phyloP scores from a whole-genome alignment of 92 coral and sea anemone genomes.

The Plumapathes pennacea region DNA sequence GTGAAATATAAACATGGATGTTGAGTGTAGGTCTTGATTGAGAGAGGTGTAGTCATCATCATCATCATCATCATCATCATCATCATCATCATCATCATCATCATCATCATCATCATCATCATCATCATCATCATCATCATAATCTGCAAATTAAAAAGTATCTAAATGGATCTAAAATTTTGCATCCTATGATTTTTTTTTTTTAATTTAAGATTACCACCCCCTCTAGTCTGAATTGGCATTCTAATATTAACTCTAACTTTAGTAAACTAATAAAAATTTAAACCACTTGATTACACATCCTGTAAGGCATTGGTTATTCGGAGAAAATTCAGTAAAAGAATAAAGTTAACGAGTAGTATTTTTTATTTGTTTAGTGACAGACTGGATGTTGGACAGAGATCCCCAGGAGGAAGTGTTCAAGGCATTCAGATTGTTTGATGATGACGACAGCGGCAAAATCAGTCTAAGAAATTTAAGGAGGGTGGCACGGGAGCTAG shows the following conservation, averaged over 20 bases:
- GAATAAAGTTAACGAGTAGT: not conserved
- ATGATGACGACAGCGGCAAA: slow-evolving; percentile 99
- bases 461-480: slow-evolving; percentile 95
- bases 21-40: not conserved
- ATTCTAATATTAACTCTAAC: no score
- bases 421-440: slow-evolving; percentile 95
- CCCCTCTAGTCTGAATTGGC: no score
- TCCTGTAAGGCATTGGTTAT: not conserved
- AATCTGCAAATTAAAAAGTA: no score
- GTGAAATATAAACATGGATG: not conserved
- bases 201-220: no score
- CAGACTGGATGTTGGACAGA: slow-evolving; percentile 99
- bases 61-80: not conserved
- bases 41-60: not conserved
- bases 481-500: slow-evolving; percentile 96
- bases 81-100: not conserved
- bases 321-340: not conserved
- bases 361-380: slow-evolving; percentile 54
- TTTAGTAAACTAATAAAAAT: not conserved
- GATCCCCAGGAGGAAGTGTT: slow-evolving; percentile 98
- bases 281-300: not conserved
- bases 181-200: no score
- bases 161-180: no score
- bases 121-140: not conserved
- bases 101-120: not conserved